Base-by-base conservation (phyloP, 1,140 invertebrate genomes). In the Ceratoteleas bidentatus region DNA sequence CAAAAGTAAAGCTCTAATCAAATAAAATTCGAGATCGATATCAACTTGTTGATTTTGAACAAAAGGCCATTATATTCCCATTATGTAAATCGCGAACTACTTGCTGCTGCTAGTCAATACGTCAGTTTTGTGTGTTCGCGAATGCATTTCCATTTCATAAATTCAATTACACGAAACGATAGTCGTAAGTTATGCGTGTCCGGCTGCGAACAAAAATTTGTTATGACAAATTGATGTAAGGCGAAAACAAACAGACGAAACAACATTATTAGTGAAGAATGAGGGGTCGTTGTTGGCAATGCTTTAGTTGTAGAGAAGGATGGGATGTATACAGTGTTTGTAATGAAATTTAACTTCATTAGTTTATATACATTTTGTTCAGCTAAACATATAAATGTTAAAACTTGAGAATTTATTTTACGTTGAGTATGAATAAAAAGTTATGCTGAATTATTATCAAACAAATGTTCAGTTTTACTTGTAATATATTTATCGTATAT, bases 11-110 rank as follows among this genome's bases (percentile, higher is more conserved):
- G 74, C 64, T 79, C 40, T 74, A 74, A 81, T 81, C 58, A 64
- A 81, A 81, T 81, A 75, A 81, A 81, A 70, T 65, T 8, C 36
- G 58, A 58, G 70, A 81, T 81, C 78, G 65, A 81, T 81, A 81
- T 75, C 78, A 70, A 81, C 78, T 81, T 81, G 78, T 81, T 81
- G 78, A 81, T 81, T 81, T 81, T 75, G 62, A 81, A 81, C 78
- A 81, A 81, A 81, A 80, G 77, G 36, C 77, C 64, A 80, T 80
- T 80, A 80, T 80, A 74, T 69, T 74, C 77, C 70, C 77, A 80
- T 80, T 74, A 80, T 80, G 77, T 80, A 80, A 80, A 80, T 80
- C 61, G 70, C 77, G 9, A 69, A 74, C 77, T 74, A 74, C 70
- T 74, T 80, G 64, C 70, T 34, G 62, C 54, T 50, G 64, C 64